A percentile compares a stretch with the other conserved stretches of the same genome.
Conservation (phyloP, 92 coral and sea anemone genomes). For the Phenganax stokvisi region DNA sequence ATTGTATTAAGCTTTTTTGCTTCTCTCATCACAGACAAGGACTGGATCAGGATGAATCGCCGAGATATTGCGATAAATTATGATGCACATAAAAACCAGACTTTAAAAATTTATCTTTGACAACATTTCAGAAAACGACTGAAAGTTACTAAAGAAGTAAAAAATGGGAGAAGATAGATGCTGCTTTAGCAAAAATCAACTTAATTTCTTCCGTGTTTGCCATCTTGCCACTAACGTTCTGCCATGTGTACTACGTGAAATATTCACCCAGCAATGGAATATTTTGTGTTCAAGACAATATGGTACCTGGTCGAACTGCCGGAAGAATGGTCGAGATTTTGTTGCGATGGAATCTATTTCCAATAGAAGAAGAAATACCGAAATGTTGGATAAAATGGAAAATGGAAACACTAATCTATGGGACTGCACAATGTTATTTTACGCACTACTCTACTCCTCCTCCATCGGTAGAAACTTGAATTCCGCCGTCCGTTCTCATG, state of each 20-base stretch:
- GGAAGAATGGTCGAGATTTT: slow-evolving; percentile 32
- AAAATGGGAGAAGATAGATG: slow-evolving; percentile 29
- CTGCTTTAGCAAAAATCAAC: slow-evolving; percentile 20
- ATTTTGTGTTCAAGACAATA: not conserved
- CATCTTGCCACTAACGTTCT: slow-evolving; percentile 33
- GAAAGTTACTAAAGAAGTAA: not conserved
- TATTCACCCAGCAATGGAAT: slow-evolving; percentile 21
- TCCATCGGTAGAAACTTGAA: slow-evolving; percentile 40
- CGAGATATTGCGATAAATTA: no score
- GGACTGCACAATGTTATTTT: slow-evolving; percentile 42
- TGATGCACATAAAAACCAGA: no score
- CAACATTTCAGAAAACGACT: not conserved
- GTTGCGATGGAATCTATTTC: slow-evolving; percentile 15
- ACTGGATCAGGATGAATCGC: no score
- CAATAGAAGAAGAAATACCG: slow-evolving; percentile 9
- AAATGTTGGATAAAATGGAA: slow-evolving; percentile 11
- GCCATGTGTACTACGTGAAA: slow-evolving; percentile 8
- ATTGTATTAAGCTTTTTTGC: no score
- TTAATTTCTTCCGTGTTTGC: slow-evolving; percentile 35
- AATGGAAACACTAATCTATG: slow-evolving; percentile 16
- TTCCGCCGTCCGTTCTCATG: slow-evolving; percentile 1
- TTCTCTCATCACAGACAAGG: no score
- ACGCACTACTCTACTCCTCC: slow-evolving; percentile 46
- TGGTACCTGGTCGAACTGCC: slow-evolving; percentile 8
- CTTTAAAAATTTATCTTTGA: not conserved